phyloP scores from a whole-genome alignment of 2,888 invertebrate species.

The Teleogryllus oceanicus region DNA sequence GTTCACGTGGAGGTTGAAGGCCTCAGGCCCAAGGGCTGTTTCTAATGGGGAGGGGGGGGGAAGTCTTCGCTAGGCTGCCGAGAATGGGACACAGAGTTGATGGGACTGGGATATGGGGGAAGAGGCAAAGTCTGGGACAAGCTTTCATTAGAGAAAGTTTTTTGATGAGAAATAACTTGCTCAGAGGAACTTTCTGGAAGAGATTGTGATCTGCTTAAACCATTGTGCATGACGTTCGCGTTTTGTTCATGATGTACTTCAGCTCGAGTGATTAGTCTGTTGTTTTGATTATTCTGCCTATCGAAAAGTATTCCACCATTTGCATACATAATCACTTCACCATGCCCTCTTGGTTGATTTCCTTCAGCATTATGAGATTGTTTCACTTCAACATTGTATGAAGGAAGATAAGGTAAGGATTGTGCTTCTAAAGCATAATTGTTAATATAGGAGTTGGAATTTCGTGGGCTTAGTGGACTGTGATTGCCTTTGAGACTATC shows the following conservation, averaged over 20 bases:
- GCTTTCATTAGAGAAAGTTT: slow-evolving; percentile 3
- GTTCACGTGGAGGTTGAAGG: slow-evolving; percentile 51
- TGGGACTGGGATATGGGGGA: slow-evolving; percentile 78
- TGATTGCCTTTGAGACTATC: slow-evolving; percentile 23
- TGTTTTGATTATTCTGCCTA: slow-evolving; percentile 19
- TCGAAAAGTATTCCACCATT: slow-evolving; percentile 48
- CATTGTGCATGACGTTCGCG: slow-evolving; percentile 46
- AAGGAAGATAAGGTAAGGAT: slow-evolving; percentile 60
- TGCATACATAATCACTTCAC: slow-evolving; percentile 50
- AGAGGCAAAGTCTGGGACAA: slow-evolving; percentile 52
- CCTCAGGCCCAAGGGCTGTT: slow-evolving; percentile 23
- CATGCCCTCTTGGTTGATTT: slow-evolving; percentile 39
- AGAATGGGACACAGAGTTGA: slow-evolving; percentile 73
- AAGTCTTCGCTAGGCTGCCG: slow-evolving; percentile 85
- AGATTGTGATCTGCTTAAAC: neutral
- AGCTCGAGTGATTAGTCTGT: slow-evolving; percentile 76
- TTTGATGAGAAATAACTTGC: neutral
- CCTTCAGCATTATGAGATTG: neutral
- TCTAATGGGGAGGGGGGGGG: slow-evolving; percentile 64
- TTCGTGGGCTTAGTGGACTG: neutral
- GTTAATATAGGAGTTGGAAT: neutral
- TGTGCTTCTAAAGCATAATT: slow-evolving; percentile 51
- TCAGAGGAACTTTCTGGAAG: neutral
- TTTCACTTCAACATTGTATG: slow-evolving; percentile 50
- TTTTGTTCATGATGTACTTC: slow-evolving; percentile 73